Evolutionary conservation across 2,888 invertebrate genomes (phyloP), one percentile per base, ranked within the genome.

Genomic region (Spilarctia lutea): DNA sequence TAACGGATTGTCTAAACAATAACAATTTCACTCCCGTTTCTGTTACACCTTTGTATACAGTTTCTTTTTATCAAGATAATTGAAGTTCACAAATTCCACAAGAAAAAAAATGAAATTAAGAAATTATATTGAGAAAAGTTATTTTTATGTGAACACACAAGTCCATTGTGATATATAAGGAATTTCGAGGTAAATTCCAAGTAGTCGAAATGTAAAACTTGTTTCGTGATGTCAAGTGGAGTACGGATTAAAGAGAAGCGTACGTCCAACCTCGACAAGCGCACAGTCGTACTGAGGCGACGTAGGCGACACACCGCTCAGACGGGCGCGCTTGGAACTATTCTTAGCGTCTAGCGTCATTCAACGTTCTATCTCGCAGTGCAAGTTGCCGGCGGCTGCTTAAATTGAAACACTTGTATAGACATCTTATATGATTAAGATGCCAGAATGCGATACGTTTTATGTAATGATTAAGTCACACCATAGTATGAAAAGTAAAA

Each of bases 11-110:
- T 91, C 88, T 91, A 87, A 87, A 93, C 92, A 91, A 91, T 91
- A 91, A 93, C 91, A 90, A 93, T 90, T 89, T 89, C 95, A 95
- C 94, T 92, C 88, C 90, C 88, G 91, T 91, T 92, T 89, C 89
- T 89, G 87, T 91, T 87, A 87, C 93, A 94, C 94, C 92, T 94
- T 91, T 88, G 88, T 87, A 83, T 88, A 87, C 84, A 85, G 86
- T 92, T 92, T 91, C 90, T 90, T 89, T 88, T 84, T 86, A 92
- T 92, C 89, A 87, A 91, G 93, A 92, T 92, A 87, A 86, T 87
- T 87, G 88, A 86, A 86, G 86, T 85, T 87, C 94, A 94, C 94
- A 92, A 93, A 91, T 91, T 90, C 85, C 94, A 94, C 94, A 90
- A 86, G 82, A 90, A 91, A 89, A 79, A 81, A 83, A 81, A 87